Evolutionary conservation across 2,797 vertebrate genomes (phyloP), one percentile per base, ranked within the genome.

Genomic region (Arrhamphus sclerolepis): DNA sequence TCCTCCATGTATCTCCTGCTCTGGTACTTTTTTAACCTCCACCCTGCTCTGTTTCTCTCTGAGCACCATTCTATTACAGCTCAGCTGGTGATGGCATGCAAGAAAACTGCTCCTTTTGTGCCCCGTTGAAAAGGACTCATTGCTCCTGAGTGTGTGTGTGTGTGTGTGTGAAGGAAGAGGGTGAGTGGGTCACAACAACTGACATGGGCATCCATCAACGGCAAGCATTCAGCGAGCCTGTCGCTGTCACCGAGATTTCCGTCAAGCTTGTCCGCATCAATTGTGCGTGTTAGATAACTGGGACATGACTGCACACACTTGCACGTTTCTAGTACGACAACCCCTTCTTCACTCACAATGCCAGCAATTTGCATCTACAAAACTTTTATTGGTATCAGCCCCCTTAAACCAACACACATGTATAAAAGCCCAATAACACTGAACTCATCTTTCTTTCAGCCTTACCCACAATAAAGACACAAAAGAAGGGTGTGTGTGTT

Each of bases 31-130:
- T 21, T 2, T 10, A 19, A 44, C 5, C 42, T 18, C 43, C 54
- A 43, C 39, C 56, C 46, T 22, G 28, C 21, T n/a, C n/a, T 5
- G 3, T 18, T 56, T 52, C 74, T 71, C 74, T 74, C 68, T 63
- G 59, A 75, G 63, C 64, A n/a, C 60, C 34, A 52, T 60, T 81
- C 66, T 72, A 69, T 72, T 74, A 48, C 65, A 65, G 72, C 76
- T 86, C 77, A 79, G 78, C 78, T 77, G 78, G 80, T 50, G 72
- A 74, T 46, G 40, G 58, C 55, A 24, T 77, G 71, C 71, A 62
- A 78, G 59, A 61, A 79, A 76, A 83, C 77, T 87, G 87, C 83
- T 87, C 82, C 72, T 86, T 86, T 88, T 77, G 80, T 73, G 70
- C 54, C 61, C 66, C 0, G 39, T 61, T 85, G 68, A 77, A 80